phyloP scores from a whole-genome alignment of 1,140 invertebrate genomes.

The Amphibalanus amphitrite region DNA sequence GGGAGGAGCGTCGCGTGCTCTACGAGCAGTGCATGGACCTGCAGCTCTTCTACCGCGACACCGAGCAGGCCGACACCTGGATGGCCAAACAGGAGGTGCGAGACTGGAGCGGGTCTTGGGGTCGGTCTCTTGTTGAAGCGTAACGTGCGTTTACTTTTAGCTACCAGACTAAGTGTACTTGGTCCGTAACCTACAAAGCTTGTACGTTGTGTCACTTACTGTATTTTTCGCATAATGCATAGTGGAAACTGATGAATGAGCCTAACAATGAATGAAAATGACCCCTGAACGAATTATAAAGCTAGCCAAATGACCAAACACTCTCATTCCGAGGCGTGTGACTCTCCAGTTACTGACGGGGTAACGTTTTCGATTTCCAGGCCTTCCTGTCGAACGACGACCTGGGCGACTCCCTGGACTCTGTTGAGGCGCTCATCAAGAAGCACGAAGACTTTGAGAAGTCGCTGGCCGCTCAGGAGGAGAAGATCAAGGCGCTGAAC shows the following conservation, averaged over 20 bases:
- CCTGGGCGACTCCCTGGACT: slow-evolving; percentile 89
- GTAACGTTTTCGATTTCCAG: slow-evolving; percentile 26
- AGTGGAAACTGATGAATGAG: no score
- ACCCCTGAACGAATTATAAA: no score
- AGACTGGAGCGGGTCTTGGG: no score
- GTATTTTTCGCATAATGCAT: no score
- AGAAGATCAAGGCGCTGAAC: slow-evolving; percentile 96
- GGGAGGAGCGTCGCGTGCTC: slow-evolving; percentile 88
- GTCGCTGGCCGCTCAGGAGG: slow-evolving; percentile 90
- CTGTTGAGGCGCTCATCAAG: slow-evolving; percentile 91
- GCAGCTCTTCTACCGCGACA: slow-evolving; percentile 91
- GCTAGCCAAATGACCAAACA: no score
- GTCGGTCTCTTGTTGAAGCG: no score
- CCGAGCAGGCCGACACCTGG: slow-evolving; percentile 93
- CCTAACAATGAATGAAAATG: no score
- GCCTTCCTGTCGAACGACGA: slow-evolving; percentile 95
- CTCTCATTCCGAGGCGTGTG: slow-evolving; percentile 31
- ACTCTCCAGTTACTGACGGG: no score
- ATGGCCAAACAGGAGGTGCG: slow-evolving; percentile 88
- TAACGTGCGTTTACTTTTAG: no score
- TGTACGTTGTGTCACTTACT: no score
- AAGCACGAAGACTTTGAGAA: slow-evolving; percentile 99
- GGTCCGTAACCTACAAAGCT: no score
- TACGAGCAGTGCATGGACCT: slow-evolving; percentile 99
- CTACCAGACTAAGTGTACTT: no score